Evolutionary conservation across 37 sponge, comb jelly and placozoan species (phyloP).

Genomic region (Crambe crambe): DNA sequence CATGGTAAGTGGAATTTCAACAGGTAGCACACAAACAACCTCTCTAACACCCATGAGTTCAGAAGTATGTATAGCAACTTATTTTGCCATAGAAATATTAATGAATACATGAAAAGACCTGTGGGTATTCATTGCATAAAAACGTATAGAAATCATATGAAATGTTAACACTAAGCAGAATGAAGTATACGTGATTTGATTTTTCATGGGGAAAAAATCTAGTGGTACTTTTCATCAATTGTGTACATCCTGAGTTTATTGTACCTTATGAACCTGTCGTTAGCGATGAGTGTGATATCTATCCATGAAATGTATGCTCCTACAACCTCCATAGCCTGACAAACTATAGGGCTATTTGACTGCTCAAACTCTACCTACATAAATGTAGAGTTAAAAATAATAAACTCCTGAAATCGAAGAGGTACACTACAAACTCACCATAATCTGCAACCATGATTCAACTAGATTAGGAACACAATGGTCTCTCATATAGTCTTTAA

Average conservation of each 20-base stretch:
- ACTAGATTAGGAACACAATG: constrained; percentile 81
- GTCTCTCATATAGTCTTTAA: constrained; percentile 90
- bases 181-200: no score
- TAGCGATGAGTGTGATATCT: constrained; percentile 82
- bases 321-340: constrained; percentile 76
- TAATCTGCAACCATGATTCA: constrained; percentile 81
- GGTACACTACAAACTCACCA: constrained; percentile 36
- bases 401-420: neutral
- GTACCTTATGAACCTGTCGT: constrained; percentile 72
- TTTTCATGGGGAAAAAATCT: no score
- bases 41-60: no score
- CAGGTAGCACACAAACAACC: no score
- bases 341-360: constrained; percentile 43
- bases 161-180: no score
- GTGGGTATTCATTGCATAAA: no score
- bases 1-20: no score
- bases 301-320: constrained; percentile 91
- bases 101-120: no score
- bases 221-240: no score
- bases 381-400: neutral
- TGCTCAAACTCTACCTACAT: constrained; percentile 56
- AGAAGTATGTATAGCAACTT: no score
- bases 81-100: no score
- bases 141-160: no score
- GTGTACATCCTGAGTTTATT: neutral